These are phyloP conservation scores for Clarias laeviceps DNA, from an alignment of 2,797 vertebrate genomes.

Conservation along the genomic window DNA sequence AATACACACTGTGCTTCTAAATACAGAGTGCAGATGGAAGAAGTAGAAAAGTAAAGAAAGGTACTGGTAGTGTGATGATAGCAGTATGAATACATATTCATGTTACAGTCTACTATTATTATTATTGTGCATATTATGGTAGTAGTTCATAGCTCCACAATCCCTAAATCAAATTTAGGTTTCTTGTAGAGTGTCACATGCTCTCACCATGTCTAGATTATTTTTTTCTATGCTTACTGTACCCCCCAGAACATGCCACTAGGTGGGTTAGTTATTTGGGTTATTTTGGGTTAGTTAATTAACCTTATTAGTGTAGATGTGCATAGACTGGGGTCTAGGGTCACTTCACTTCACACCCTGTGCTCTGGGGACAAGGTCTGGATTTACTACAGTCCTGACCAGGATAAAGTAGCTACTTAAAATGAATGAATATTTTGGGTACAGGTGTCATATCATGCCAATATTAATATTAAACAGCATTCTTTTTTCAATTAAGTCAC, in stretches of 20 bases:
- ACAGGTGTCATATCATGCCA: not conserved
- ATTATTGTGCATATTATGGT: not conserved
- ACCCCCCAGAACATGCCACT: not conserved
- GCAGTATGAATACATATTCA: not conserved
- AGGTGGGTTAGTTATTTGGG: not conserved
- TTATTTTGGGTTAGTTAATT: not conserved
- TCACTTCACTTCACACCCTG: not conserved
- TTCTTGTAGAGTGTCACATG: not conserved
- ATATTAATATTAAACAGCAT: not conserved
- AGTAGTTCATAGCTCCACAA: not conserved
- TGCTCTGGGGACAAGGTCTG: not conserved
- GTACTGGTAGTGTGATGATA: not conserved
- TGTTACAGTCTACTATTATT: not conserved
- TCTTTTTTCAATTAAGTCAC: not conserved
- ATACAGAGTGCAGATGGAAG: not conserved
- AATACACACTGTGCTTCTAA: not conserved
- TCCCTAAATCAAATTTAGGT: not conserved
- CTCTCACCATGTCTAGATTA: not conserved
- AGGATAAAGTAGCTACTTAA: not conserved
- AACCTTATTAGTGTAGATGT: not conserved
- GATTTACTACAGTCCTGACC: not conserved
- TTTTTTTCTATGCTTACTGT: not conserved
- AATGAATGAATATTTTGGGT: not conserved
- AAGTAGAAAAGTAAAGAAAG: not conserved
- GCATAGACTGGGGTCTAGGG: not conserved